Evolutionary conservation across 1,140 invertebrate species (phyloP).

Genomic region (Schlechtendalia chinensis): DNA sequence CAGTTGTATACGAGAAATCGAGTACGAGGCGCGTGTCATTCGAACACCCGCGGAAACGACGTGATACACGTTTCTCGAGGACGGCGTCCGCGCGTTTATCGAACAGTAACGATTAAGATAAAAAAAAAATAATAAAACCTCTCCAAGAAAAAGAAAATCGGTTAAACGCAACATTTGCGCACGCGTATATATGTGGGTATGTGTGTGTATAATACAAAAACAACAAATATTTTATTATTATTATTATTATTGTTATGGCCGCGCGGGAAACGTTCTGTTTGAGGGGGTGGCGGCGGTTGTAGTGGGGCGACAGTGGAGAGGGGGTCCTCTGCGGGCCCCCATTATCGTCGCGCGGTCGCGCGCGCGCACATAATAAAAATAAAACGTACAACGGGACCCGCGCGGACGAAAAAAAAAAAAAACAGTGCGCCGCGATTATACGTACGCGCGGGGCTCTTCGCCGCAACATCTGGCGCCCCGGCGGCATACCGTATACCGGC

Average conservation of each 20-base stretch:
- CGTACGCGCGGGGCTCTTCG: neutral
- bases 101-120: neutral
- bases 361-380: neutral
- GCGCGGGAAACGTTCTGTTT: constrained; percentile 16
- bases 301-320: no score
- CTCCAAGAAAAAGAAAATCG: neutral
- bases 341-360: neutral
- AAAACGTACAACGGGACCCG: neutral
- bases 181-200: no score
- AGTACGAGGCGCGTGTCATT: no score
- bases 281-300: neutral
- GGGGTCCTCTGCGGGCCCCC: neutral
- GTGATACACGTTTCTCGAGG: no score
- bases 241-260: constrained; percentile 4
- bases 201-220: neutral
- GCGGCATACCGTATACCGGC: neutral
- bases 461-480: constrained; percentile 48
- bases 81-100: no score
- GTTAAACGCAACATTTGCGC: no score
- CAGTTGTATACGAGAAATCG: no score
- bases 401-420: neutral
- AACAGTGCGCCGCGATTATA: neutral
- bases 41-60: no score
- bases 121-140: neutral
- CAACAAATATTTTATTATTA: constrained; percentile 11